A percentile compares a stretch with the other conserved stretches of the same genome.
Evolutionary conservation across 2,888 invertebrate species (phyloP).

Genomic region (Agrilus mali): DNA sequence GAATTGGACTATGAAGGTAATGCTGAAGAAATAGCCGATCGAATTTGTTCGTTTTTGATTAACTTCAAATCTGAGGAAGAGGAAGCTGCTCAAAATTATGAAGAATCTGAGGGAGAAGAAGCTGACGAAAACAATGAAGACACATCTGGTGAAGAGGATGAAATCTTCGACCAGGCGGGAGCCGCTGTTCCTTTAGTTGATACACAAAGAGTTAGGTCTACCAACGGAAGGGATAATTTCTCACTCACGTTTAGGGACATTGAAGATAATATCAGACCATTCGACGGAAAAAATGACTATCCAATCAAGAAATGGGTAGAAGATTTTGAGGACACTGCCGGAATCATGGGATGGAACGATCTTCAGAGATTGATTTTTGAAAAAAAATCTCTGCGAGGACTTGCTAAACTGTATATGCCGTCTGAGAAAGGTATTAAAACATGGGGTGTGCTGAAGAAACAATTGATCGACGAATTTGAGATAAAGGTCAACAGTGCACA

Average conservation of each 20-base stretch:
- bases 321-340: conserved; percentile 19
- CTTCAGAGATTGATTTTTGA: conserved; percentile 19
- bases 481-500: conserved; percentile 13
- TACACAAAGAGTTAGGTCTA: too few relatives aligned
- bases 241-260: conserved; percentile 16
- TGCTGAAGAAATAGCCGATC: too few relatives aligned
- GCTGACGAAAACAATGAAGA: too few relatives aligned
- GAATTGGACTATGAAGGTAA: too few relatives aligned
- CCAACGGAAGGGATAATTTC: too few relatives aligned
- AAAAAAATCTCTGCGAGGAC: conserved; percentile 18
- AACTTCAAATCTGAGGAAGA: too few relatives aligned
- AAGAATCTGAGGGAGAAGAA: too few relatives aligned
- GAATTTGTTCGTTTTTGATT: too few relatives aligned
- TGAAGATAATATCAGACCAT: conserved; percentile 12
- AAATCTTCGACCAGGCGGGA: too few relatives aligned
- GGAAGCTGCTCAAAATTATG: too few relatives aligned
- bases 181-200: too few relatives aligned
- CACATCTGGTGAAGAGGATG: too few relatives aligned
- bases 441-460: conserved; percentile 14
- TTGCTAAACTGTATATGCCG: conserved; percentile 19
- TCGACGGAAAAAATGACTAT: conserved; percentile 4
- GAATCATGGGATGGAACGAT: conserved; percentile 17
- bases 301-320: conserved; percentile 17
- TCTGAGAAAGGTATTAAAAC: conserved; percentile 15
- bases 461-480: conserved; percentile 16